Conservation (phyloP, 2,113 vertebrate genomes). For the Chrysochloris asiatica region DNA sequence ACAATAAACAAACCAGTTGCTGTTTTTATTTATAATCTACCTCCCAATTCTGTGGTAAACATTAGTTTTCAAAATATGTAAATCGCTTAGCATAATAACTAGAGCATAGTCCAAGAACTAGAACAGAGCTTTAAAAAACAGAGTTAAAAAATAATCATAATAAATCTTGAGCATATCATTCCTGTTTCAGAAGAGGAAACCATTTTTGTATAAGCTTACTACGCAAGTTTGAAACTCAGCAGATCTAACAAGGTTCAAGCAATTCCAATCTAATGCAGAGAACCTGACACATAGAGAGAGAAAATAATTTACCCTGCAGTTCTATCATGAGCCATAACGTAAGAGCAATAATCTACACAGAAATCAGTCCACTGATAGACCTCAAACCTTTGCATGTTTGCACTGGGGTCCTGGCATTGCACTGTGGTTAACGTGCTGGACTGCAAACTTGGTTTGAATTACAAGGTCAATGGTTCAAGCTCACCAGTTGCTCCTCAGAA, state of each 20-base stretch:
- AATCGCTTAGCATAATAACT: not conserved
- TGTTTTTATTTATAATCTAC: too few relatives aligned
- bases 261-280: constrained; percentile 11
- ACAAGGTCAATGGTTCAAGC: too few relatives aligned
- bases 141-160: not conserved
- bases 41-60: not conserved
- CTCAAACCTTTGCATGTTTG: not conserved
- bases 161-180: not conserved
- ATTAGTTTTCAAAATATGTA: not conserved
- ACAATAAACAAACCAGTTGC: too few relatives aligned
- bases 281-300: not conserved
- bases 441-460: too few relatives aligned
- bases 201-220: not conserved
- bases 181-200: constrained; percentile 7
- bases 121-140: not conserved
- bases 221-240: not conserved
- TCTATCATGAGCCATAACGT: not conserved
- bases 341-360: not conserved
- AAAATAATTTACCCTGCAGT: not conserved
- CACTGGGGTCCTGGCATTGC: too few relatives aligned
- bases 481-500: too few relatives aligned
- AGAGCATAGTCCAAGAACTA: not conserved
- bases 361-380: not conserved
- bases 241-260: not conserved
- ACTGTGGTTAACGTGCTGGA: too few relatives aligned